Percentiles rank a stretch among this genome's conserved stretches.
Evolutionary conservation across 1,140 invertebrate genomes (phyloP).

Genomic region (Drosophila subobscura): DNA sequence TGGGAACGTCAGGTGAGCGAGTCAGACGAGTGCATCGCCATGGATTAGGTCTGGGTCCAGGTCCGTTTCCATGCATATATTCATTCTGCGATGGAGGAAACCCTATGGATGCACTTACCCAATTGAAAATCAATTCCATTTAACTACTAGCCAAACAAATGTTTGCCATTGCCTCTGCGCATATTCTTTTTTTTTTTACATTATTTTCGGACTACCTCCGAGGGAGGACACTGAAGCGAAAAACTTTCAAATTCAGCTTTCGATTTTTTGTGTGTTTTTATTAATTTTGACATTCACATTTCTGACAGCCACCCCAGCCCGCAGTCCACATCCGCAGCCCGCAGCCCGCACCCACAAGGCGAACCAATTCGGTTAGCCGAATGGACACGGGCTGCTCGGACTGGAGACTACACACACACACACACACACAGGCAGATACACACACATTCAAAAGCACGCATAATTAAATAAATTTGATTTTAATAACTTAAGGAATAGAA

Average conservation of each 20-base stretch:
- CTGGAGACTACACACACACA: background rate
- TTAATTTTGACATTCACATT: constrained; percentile 68
- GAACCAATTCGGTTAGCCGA: constrained; percentile 16
- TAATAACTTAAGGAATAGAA: constrained; percentile 56
- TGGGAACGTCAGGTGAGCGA: no score
- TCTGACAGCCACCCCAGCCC: constrained; percentile 18
- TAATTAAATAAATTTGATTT: constrained; percentile 76
- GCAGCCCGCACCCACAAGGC: no score
- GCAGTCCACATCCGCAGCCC: no score
- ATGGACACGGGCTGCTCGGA: background rate
- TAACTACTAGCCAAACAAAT: constrained; percentile 76
- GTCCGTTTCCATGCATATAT: no score
- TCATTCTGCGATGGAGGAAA: constrained; percentile 13
- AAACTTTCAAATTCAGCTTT: constrained; percentile 53
- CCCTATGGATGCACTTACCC: constrained; percentile 59
- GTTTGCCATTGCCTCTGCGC: constrained; percentile 37
- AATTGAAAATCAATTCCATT: constrained; percentile 79
- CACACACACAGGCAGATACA: background rate
- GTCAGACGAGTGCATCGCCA: no score
- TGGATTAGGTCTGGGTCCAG: background rate
- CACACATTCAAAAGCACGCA: constrained; percentile 33
- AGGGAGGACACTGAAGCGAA: background rate
- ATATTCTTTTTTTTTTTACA: constrained; percentile 15
- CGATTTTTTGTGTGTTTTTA: constrained; percentile 36
- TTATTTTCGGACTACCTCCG: constrained; percentile 24